Evolutionary conservation across 2,113 vertebrate genomes (phyloP).

Genomic region (Electrona antarctica): DNA sequence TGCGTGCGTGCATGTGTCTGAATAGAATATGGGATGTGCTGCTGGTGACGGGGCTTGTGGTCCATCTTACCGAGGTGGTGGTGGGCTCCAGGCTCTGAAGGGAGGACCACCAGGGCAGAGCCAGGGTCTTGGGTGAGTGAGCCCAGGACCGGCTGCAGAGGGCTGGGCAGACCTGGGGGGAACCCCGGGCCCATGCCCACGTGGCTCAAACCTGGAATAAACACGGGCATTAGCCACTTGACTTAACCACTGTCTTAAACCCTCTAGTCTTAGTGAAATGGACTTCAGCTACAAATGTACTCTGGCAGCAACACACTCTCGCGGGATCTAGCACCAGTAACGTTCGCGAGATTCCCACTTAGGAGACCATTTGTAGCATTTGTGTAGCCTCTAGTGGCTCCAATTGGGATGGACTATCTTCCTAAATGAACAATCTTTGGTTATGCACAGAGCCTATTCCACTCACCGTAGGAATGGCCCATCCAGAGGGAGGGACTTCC

Average conservation of each 20-base stretch:
- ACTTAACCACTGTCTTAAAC: background rate
- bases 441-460: too few species aligned
- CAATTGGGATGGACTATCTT: too few species aligned
- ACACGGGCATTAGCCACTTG: conserved; percentile 4
- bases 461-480: conserved; percentile 92
- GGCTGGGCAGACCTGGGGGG: conserved; percentile 86
- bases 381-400: too few species aligned
- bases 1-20: background rate
- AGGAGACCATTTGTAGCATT: too few species aligned
- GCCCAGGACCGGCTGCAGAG: conserved; percentile 88
- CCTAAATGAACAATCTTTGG: too few species aligned
- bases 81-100: conserved; percentile 87
- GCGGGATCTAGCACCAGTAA: too few species aligned
- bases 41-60: background rate
- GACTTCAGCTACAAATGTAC: too few species aligned
- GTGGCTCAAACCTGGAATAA: conserved; percentile 85
- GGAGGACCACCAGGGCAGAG: conserved; percentile 91
- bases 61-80: conserved; percentile 85
- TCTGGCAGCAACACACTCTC: too few species aligned
- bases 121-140: conserved; percentile 91
- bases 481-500: conserved; percentile 98
- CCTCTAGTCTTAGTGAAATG: background rate
- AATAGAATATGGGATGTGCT: too few species aligned
- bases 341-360: too few species aligned
- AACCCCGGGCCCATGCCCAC: conserved; percentile 90